Percentiles rank a stretch among this genome's conserved stretches.
These are phyloP conservation scores for Drosophila mimetica DNA, from an alignment of 2,888 invertebrate genomes.

Conservation along the genomic window DNA sequence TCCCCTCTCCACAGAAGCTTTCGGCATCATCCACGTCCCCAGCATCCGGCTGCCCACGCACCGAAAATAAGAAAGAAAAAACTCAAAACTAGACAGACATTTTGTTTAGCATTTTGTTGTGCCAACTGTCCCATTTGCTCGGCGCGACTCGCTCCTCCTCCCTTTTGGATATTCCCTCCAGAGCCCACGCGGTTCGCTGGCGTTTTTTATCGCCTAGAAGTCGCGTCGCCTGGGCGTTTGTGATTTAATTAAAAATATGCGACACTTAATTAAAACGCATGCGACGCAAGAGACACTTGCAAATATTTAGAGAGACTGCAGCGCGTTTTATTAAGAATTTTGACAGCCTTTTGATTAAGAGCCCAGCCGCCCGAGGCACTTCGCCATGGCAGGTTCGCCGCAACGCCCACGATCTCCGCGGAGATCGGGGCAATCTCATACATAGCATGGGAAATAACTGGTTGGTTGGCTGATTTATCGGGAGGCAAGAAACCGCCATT, in stretches of 20 bases:
- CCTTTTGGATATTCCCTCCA: constrained; percentile 22
- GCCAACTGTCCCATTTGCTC: constrained; percentile 31
- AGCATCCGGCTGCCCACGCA: constrained; percentile 46
- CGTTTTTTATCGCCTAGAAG: constrained; percentile 52
- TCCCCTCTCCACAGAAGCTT: constrained; percentile 23
- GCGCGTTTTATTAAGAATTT: constrained; percentile 67
- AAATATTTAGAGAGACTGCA: constrained; percentile 39
- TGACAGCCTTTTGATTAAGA: constrained; percentile 72
- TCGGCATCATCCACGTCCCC: constrained; percentile 11
- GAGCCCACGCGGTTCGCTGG: constrained; percentile 46
- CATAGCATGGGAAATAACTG: constrained; percentile 52
- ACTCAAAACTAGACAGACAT: constrained; percentile 24
- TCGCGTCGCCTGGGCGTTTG: constrained; percentile 52
- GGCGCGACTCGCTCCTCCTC: constrained; percentile 6
- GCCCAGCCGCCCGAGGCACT: constrained; percentile 44
- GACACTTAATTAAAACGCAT: constrained; percentile 73
- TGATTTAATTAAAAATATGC: constrained; percentile 67
- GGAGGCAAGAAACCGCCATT: constrained; percentile 42
- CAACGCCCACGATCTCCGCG: constrained; percentile 55
- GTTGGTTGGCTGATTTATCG: constrained; percentile 49
- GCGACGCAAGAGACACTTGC: constrained; percentile 51
- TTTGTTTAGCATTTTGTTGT: constrained; percentile 43
- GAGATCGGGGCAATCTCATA: background rate
- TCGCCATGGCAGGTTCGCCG: constrained; percentile 45
- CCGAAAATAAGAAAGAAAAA: background rate